A percentile compares a stretch with the other conserved stretches of the same genome.
These are phyloP conservation scores for Chaetorhynchus papuensis DNA, from an alignment of 2,113 vertebrate genomes.

Conservation along the genomic window DNA sequence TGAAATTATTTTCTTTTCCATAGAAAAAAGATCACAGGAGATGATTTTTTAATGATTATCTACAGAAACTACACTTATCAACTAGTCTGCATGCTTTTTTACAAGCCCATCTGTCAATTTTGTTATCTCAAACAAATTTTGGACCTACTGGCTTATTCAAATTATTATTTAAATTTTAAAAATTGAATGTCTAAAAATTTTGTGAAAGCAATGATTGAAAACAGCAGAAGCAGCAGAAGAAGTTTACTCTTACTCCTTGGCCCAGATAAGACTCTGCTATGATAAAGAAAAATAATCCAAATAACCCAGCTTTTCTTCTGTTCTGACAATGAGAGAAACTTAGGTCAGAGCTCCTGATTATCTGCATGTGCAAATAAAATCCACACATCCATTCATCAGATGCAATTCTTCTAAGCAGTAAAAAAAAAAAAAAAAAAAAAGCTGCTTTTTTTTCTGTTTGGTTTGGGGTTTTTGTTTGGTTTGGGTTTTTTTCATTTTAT, in stretches of 20 bases:
- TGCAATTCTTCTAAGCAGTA: background rate
- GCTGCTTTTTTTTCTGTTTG: background rate
- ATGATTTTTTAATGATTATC: background rate
- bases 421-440: background rate
- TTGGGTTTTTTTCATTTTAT: background rate
- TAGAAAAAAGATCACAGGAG: background rate
- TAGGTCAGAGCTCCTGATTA: background rate
- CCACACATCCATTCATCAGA: background rate
- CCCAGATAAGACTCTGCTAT: background rate
- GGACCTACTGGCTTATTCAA: background rate
- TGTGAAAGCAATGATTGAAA: background rate
- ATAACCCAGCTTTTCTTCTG: background rate
- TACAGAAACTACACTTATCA: background rate
- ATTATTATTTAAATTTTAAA: background rate
- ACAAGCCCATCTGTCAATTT: background rate
- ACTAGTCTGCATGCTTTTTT: background rate
- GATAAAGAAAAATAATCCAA: background rate
- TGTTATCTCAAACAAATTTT: background rate
- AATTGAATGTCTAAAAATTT: background rate
- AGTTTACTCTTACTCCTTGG: too few species aligned
- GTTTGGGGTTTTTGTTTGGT: too few species aligned
- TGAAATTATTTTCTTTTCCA: background rate
- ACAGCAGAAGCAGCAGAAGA: background rate
- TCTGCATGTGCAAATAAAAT: background rate
- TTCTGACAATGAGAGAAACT: background rate